phyloP scores from a whole-genome alignment of 1,140 invertebrate genomes.

The Temnothorax nylanderi region DNA sequence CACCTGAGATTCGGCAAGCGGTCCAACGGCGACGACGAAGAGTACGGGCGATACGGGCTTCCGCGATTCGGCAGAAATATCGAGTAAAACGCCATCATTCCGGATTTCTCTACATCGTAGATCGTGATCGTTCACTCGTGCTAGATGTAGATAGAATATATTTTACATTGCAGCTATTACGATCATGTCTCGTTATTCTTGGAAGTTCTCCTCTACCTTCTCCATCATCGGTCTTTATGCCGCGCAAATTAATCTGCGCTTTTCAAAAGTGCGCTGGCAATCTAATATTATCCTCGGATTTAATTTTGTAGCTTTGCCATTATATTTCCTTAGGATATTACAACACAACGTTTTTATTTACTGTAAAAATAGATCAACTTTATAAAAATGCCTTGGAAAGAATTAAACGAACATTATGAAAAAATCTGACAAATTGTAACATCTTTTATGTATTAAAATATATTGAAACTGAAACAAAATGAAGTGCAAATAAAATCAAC shows the following conservation, averaged over 20 bases:
- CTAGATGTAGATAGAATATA: conserved; percentile 65
- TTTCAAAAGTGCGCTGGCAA: background rate
- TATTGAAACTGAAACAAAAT: background rate
- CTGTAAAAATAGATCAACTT: background rate
- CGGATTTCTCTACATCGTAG: conserved; percentile 32
- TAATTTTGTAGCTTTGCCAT: background rate
- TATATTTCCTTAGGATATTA: background rate
- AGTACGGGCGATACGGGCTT: conserved; percentile 22
- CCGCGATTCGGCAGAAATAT: conserved; percentile 36
- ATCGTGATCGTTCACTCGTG: conserved; percentile 32
- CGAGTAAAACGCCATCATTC: conserved; percentile 9
- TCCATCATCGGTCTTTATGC: background rate
- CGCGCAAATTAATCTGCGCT: background rate
- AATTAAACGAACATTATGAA: background rate
- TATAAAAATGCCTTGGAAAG: background rate
- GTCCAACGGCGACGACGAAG: conserved; percentile 1
- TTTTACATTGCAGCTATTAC: conserved; percentile 65
- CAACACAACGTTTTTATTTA: background rate
- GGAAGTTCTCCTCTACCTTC: conserved; percentile 16
- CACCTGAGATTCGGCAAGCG: conserved; percentile 89
- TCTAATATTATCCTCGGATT: background rate
- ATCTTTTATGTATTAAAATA: conserved; percentile 17
- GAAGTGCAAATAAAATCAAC: conserved; percentile 4
- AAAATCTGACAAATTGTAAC: background rate
- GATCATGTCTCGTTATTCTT: conserved; percentile 4